A percentile compares a stretch with the other conserved stretches of the same genome.
Evolutionary conservation across 2,888 invertebrate species (phyloP).

Genomic region (Dugesia japonica): DNA sequence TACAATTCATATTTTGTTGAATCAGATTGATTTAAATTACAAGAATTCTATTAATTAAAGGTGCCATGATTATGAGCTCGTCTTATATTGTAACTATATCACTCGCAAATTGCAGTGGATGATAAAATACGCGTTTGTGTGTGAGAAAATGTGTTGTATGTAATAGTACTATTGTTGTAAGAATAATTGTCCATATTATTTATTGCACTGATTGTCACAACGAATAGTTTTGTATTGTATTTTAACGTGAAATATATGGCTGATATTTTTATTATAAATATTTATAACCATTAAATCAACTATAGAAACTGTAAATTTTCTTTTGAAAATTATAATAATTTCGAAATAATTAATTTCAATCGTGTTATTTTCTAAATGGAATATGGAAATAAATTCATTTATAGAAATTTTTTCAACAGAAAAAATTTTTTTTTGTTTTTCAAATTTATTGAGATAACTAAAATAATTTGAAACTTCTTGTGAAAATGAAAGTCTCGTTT

Average conservation of each 20-base stretch:
- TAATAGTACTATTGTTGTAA: background rate
- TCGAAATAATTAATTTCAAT: too few relatives aligned
- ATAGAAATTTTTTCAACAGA: too few relatives aligned
- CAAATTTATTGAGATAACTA: too few relatives aligned
- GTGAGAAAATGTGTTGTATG: background rate
- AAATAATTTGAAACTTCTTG: too few relatives aligned
- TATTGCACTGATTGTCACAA: conserved; percentile 20
- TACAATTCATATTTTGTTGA: background rate
- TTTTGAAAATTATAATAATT: too few relatives aligned
- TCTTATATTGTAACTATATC: background rate
- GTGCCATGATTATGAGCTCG: conserved; percentile 12
- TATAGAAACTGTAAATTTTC: too few relatives aligned
- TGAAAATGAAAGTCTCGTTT: too few relatives aligned
- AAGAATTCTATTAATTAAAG: too few relatives aligned
- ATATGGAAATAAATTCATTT: too few relatives aligned
- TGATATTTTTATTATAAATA: background rate
- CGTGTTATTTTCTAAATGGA: too few relatives aligned
- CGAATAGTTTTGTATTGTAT: conserved; percentile 20
- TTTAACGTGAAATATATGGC: conserved; percentile 20
- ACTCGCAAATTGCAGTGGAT: background rate
- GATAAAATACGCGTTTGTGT: background rate
- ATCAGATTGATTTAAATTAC: background rate
- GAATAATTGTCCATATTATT: conserved; percentile 20
- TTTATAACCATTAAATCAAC: too few relatives aligned
- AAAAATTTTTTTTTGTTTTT: too few relatives aligned